Evolutionary conservation across 2,888 invertebrate species (phyloP), one percentile per base, ranked within the genome.

Genomic region (Microplitis deprimator): DNA sequence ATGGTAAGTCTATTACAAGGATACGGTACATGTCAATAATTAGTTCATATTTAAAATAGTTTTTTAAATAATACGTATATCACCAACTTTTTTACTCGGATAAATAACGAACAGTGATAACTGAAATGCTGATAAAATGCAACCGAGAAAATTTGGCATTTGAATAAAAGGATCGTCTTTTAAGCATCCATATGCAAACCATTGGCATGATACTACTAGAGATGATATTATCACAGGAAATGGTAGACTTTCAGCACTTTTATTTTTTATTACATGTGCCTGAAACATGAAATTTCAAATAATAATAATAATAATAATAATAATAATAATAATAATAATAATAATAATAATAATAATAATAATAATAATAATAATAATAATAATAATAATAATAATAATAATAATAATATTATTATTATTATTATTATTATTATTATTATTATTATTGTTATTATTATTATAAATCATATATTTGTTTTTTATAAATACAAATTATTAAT

Each of bases 211-310:
- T 6, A 96, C 96, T 73, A 96, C 90, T 88, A 97, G 95, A 60
- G 96, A 95, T 87, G 95, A 94, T 64, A 95, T 90, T 88, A 97
- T 97, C 86, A 98, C 92, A 5, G 96, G 95, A 87, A 97, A 95
- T 40, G 98, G 97, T 84, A 98, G 91, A 87, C 94, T 95, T 85
- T 97, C 96, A 0, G 96, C 94, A 88, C 93, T 96, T 89, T 94
- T 95, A 6, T 94, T 93, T 88, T 91, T 93, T 74, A 97, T 91
- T 5, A 98, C 97, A 91, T 97, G 94, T 59, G 90, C 89, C 93
- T 93, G 87, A 40, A 89, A 88, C 76, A 75, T 20, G 4, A 29
- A 29, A 29, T 29, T 29, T 29, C 1, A 29, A 29, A 29, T 29
- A 20, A 20, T 20, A n/a, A n/a, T n/a, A n/a, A n/a, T n/a, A n/a